Evolutionary conservation across 2,888 invertebrate genomes (phyloP).

Genomic region (Mythimna vitellina): DNA sequence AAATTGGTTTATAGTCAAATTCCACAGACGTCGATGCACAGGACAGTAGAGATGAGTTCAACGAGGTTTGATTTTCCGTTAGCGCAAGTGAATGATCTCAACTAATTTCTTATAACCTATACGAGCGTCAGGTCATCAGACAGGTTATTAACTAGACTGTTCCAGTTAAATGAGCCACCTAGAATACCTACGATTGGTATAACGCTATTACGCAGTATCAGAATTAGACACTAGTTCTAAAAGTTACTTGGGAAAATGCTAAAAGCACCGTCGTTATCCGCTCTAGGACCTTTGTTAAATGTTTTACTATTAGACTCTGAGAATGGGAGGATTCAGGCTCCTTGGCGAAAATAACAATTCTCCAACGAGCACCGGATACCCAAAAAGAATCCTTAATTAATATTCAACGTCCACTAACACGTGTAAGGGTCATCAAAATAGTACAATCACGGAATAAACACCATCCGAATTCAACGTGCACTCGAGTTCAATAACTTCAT

Average conservation of each 20-base stretch:
- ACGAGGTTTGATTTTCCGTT: background rate
- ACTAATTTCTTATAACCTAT: background rate
- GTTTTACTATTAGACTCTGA: too few relatives aligned
- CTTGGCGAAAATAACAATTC: conserved; percentile 2
- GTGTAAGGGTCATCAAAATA: conserved; percentile 65
- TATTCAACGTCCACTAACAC: conserved; percentile 58
- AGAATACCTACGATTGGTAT: background rate
- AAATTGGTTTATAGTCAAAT: conserved; percentile 15
- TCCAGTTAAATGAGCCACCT: background rate
- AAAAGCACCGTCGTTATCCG: background rate
- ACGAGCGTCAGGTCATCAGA: background rate
- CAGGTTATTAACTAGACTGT: background rate
- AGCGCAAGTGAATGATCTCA: conserved; percentile 6
- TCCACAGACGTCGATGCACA: background rate
- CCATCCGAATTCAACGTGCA: conserved; percentile 70
- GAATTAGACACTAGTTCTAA: too few relatives aligned
- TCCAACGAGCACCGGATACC: conserved; percentile 26
- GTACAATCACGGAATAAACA: conserved; percentile 71
- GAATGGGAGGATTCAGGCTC: too few relatives aligned
- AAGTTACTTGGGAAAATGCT: background rate
- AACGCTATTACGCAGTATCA: background rate
- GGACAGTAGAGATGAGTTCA: background rate
- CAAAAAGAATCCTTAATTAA: conserved; percentile 39
- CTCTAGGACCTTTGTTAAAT: background rate
- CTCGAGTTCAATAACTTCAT: conserved; percentile 86